Base-by-base conservation (phyloP, 2,888 invertebrate species). In the Ochlodes sylvanus region DNA sequence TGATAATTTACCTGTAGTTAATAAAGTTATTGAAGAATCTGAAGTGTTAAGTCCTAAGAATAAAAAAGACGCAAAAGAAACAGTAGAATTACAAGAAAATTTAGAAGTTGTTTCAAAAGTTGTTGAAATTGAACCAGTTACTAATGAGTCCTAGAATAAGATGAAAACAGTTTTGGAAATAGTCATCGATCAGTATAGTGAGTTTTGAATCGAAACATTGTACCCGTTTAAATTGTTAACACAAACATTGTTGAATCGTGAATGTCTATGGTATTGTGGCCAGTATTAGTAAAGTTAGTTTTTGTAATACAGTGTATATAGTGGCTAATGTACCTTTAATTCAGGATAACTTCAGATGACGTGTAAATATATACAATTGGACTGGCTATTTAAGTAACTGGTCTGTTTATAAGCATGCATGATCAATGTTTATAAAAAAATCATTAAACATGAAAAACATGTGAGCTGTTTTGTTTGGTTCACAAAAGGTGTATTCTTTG, bases 221-320 rank as follows among this genome's bases (percentile, higher is more conserved):
- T 57, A 56, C 27, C 34, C 17, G 38, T 21, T 50, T 47, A 1
- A 38, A 38, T 38, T 38, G 38, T 34, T 34, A 7, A 38, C 38
- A 38, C 12, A 38, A 38, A 38, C 38, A 38, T 38, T 34, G 50
- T 47, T 47, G 44, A 58, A n/a, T 21, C 7, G 15, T 21, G 55
- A 44, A 27, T 3, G 21, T 14, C 41, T 15, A 56, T 21, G 55
- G 65, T 65, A 65, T 65, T 65, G 58, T 9, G 65, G 65, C 70
- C 58, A 68, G 57, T 62, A 44, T 65, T 44, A 68, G 38, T 62
- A 64, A 65, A 19, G 44, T 15, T 61, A 47, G 15, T 1, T 79
- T 82, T 34, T 71, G 72, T 14, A 76, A 71, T 55, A 76, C 77
- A 58, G 69, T 72, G 62, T 50, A n/a, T 38, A 63, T 17, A 15